phyloP scores from a whole-genome alignment of 2,888 invertebrate species.

The Hirudinaria manillensis region DNA sequence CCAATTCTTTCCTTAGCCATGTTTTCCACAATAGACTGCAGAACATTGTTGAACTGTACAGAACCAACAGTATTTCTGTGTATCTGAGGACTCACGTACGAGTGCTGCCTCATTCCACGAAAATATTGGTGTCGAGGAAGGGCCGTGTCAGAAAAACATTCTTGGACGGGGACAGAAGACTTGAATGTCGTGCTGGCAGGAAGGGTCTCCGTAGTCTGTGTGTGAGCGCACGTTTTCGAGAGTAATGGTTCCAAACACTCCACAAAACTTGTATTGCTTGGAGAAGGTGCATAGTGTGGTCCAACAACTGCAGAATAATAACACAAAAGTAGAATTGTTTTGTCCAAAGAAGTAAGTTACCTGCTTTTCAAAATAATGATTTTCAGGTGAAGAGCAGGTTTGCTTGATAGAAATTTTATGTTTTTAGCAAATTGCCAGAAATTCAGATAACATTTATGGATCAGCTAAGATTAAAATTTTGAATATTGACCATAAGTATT shows the following conservation, averaged over 20 bases:
- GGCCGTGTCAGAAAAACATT: constrained; percentile 31
- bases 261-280: constrained; percentile 10
- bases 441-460: neutral
- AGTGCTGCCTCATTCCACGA: neutral
- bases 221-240: neutral
- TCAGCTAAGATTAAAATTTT: neutral
- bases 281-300: constrained; percentile 6
- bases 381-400: neutral
- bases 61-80: constrained; percentile 23
- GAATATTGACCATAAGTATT: constrained; percentile 9
- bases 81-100: constrained; percentile 3
- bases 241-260: constrained; percentile 13
- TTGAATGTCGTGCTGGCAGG: neutral
- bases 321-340: neutral
- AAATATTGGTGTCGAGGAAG: constrained; percentile 21
- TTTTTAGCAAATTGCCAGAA: too few species aligned
- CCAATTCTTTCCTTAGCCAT: constrained; percentile 24
- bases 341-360: neutral
- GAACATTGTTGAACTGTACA: constrained; percentile 28
- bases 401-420: too few species aligned
- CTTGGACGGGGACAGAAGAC: constrained; percentile 66
- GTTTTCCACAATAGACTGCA: constrained; percentile 26
- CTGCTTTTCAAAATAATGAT: neutral
- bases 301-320: neutral
- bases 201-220: neutral